Percentiles rank a stretch among this genome's conserved stretches.
phyloP scores from a whole-genome alignment of 2,888 invertebrate species.

The Nephrotoma flavescens region DNA sequence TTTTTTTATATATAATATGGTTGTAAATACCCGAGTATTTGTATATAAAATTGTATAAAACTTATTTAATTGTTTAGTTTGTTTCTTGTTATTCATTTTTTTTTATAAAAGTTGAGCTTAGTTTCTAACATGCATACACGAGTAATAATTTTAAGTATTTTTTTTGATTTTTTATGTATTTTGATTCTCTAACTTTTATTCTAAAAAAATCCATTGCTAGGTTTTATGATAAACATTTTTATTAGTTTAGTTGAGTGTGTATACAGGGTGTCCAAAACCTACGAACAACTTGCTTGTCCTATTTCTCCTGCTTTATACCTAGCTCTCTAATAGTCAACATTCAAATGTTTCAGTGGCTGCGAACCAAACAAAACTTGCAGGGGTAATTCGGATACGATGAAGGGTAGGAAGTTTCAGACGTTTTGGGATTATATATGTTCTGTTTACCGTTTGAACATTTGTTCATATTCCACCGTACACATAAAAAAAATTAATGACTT shows the following conservation, averaged over 20 bases:
- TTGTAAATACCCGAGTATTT: background rate
- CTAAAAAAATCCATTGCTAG: background rate
- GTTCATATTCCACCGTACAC: too few relatives aligned
- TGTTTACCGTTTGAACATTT: too few relatives aligned
- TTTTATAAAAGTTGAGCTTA: background rate
- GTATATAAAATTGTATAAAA: background rate
- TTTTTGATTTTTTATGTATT: background rate
- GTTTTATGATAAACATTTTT: background rate
- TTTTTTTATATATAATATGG: background rate
- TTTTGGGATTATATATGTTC: too few relatives aligned
- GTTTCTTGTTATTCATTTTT: background rate
- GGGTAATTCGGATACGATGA: too few relatives aligned
- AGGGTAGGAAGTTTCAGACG: too few relatives aligned
- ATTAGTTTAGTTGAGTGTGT: background rate
- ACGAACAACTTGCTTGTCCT: too few relatives aligned
- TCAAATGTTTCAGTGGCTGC: too few relatives aligned
- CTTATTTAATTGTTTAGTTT: background rate
- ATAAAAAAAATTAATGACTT: too few relatives aligned
- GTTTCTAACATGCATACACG: background rate
- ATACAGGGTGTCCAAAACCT: too few relatives aligned
- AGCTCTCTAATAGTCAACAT: too few relatives aligned
- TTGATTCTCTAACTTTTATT: background rate
- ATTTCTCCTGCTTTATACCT: too few relatives aligned
- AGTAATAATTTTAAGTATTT: background rate
- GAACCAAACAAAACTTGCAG: too few relatives aligned